A percentile compares a stretch with the other conserved stretches of the same genome.
Conservation (phyloP, 2,113 vertebrate species). For the Taxidea taxus region DNA sequence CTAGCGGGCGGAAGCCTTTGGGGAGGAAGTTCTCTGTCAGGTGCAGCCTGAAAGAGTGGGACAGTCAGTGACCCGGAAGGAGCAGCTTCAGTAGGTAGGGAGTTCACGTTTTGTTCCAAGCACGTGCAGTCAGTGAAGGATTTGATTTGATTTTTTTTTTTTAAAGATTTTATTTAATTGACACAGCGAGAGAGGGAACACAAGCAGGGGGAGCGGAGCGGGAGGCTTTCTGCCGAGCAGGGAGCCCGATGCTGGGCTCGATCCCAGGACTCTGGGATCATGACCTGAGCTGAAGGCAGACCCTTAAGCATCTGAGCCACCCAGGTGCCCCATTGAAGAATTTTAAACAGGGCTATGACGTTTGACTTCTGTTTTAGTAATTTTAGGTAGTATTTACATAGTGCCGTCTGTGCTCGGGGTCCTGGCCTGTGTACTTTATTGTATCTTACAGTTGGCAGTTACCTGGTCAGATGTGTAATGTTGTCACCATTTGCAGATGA, state of each 20-base stretch:
- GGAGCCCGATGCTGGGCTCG: too few relatives aligned
- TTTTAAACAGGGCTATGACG: background rate
- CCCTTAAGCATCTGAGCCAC: too few relatives aligned
- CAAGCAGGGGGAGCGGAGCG: too few relatives aligned
- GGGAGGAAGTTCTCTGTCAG: background rate
- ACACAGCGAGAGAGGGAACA: too few relatives aligned
- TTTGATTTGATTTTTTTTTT: background rate
- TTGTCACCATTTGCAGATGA: background rate
- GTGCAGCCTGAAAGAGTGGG: too few relatives aligned
- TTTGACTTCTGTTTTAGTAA: background rate
- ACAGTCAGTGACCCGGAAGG: background rate
- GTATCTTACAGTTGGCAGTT: background rate
- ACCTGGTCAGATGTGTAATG: background rate
- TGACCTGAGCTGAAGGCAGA: too few relatives aligned
- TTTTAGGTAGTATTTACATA: conserved; percentile 10
- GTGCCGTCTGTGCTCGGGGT: background rate
- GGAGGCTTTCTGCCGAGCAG: too few relatives aligned
- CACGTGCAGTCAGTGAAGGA: background rate
- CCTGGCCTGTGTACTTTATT: background rate
- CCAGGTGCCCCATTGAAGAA: background rate
- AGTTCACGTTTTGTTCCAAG: background rate
- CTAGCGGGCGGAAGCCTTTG: background rate
- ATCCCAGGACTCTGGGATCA: too few relatives aligned
- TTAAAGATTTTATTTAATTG: too few relatives aligned
- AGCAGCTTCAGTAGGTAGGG: background rate